phyloP scores from a whole-genome alignment of 2,797 vertebrate species.

The Sebastes cheni region DNA sequence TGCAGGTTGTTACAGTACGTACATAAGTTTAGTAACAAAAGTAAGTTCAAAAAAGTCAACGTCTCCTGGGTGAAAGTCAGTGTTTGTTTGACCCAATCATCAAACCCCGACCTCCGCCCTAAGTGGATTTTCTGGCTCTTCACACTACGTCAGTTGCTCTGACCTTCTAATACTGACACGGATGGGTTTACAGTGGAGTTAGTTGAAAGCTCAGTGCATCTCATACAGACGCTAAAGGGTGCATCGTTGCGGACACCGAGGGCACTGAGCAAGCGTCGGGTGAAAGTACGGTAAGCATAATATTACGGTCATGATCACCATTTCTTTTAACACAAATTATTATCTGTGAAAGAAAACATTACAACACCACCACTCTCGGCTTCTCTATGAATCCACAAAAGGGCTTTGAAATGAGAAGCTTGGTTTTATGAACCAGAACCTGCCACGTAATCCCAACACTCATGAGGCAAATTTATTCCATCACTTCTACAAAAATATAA shows the following conservation, averaged over 20 bases:
- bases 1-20: too few species aligned
- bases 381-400: neutral
- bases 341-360: too few species aligned
- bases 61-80: neutral
- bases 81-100: neutral
- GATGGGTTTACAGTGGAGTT: neutral
- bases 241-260: neutral
- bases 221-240: neutral
- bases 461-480: neutral
- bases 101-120: neutral
- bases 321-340: too few species aligned
- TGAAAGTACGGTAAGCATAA: neutral
- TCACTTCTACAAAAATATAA: neutral
- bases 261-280: too few species aligned
- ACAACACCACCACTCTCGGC: neutral
- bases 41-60: too few species aligned
- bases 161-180: neutral
- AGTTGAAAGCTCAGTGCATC: neutral
- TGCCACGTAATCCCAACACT: neutral
- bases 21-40: too few species aligned
- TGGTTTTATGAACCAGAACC: neutral
- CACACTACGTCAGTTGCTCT: neutral
- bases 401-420: neutral
- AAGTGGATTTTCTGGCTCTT: neutral
- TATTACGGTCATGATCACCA: neutral